Percentiles rank a stretch among this genome's conserved stretches.
phyloP scores from a whole-genome alignment of 1,140 invertebrate genomes.

The Ladona fulva region DNA sequence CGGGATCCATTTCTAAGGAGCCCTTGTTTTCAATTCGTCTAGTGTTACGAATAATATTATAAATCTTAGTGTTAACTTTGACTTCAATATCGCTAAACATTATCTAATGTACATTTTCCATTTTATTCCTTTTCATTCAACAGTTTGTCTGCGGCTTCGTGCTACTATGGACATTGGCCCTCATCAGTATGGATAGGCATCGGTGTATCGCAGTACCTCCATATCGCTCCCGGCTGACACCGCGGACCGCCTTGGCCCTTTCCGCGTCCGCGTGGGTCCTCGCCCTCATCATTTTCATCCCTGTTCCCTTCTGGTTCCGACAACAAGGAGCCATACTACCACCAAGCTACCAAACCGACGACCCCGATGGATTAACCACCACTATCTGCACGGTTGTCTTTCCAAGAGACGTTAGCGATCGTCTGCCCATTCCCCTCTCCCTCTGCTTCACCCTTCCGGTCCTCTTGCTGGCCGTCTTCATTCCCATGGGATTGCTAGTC shows the following conservation, averaged over 20 bases:
- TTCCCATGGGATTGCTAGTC: constrained; percentile 46
- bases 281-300: constrained; percentile 41
- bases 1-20: no score
- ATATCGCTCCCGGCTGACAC: constrained; percentile 44
- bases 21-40: no score
- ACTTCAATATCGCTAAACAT: no score
- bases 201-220: constrained; percentile 47
- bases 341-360: constrained; percentile 12
- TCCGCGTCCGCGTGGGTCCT: constrained; percentile 41
- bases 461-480: constrained; percentile 40
- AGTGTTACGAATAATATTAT: no score
- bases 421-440: constrained; percentile 36
- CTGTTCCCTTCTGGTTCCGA: constrained; percentile 45
- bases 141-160: constrained; percentile 52
- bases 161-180: constrained; percentile 48
- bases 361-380: constrained; percentile 15
- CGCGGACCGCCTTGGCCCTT: constrained; percentile 34
- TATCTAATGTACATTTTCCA: no score
- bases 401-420: constrained; percentile 34
- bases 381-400: constrained; percentile 48
- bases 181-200: constrained; percentile 49
- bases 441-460: constrained; percentile 45
- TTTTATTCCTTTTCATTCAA: not conserved
- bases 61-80: no score
- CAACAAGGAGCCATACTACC: constrained; percentile 27